Percentiles rank a stretch among this genome's conserved stretches.
Conservation (phyloP, 2,113 vertebrate genomes). For the Heterotilapia buettikoferi region DNA sequence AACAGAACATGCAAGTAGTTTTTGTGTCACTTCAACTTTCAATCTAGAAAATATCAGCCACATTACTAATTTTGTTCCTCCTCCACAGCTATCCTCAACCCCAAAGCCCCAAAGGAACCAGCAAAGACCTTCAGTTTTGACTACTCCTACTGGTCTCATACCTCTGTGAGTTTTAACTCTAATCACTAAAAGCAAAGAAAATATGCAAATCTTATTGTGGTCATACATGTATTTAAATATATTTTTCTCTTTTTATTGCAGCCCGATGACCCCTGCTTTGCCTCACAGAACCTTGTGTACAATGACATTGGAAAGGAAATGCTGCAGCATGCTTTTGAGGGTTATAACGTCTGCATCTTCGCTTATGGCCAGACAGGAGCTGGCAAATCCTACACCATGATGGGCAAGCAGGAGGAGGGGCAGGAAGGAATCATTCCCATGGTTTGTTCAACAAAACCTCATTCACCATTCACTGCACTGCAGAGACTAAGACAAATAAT, state of each 20-base stretch:
- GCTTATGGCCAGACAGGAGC: slow-evolving; percentile 98
- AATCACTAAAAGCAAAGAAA: not conserved
- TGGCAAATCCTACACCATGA: slow-evolving; percentile 99
- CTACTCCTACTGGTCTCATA: slow-evolving; percentile 98
- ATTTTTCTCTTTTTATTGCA: slow-evolving; percentile 41
- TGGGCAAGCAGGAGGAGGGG: slow-evolving; percentile 97
- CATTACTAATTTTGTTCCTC: not conserved
- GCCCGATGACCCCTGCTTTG: slow-evolving; percentile 91
- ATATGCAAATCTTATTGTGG: not conserved
- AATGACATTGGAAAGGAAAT: slow-evolving; percentile 99
- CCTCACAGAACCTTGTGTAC: slow-evolving; percentile 91
- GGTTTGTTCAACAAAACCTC: slow-evolving; percentile 68
- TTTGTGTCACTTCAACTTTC: not conserved
- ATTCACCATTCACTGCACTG: not conserved
- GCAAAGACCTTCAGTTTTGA: slow-evolving; percentile 99
- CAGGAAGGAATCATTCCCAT: slow-evolving; percentile 98
- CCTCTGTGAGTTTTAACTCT: slow-evolving; percentile 76
- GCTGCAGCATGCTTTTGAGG: slow-evolving; percentile 94
- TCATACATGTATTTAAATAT: fast-evolving
- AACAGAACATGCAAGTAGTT: not conserved
- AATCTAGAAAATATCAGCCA: not conserved
- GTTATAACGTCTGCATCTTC: slow-evolving; percentile 98
- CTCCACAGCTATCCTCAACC: slow-evolving; percentile 88
- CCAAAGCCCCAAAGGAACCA: slow-evolving; percentile 97
- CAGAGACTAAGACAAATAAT: not conserved